Conservation (phyloP, 2,888 invertebrate species). For the Hyposoter didymator region DNA sequence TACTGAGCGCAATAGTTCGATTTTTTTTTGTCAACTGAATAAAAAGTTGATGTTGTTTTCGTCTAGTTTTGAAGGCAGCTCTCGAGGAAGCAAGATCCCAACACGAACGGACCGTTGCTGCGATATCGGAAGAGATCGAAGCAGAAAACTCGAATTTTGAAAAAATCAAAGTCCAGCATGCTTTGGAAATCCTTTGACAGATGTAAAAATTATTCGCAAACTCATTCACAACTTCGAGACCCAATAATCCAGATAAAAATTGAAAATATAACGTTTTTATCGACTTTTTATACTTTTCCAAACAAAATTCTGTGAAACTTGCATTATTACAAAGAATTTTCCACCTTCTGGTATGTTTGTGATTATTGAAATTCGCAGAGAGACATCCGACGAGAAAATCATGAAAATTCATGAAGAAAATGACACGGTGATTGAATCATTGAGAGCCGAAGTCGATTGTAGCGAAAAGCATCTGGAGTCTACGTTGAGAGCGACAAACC, state of each 20-base stretch:
- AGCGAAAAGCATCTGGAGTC: constrained; percentile 27
- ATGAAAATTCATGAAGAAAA: constrained; percentile 46
- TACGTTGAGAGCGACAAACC: constrained; percentile 43
- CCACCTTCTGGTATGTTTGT: neutral
- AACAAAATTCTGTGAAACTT: neutral
- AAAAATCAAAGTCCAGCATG: constrained; percentile 52
- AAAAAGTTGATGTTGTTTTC: neutral
- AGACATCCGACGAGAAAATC: constrained; percentile 60
- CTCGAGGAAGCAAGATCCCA: constrained; percentile 40
- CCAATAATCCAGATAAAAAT: neutral
- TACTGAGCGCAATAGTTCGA: neutral
- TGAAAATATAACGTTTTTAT: neutral
- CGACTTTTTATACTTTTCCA: neutral
- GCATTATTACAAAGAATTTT: neutral
- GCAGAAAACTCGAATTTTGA: constrained; percentile 54
- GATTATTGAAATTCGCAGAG: constrained; percentile 9
- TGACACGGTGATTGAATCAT: constrained; percentile 17
- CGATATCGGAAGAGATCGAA: constrained; percentile 52
- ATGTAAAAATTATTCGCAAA: constrained; percentile 45
- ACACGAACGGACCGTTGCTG: constrained; percentile 47
- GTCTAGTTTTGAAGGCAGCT: constrained; percentile 49
- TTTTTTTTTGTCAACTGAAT: neutral
- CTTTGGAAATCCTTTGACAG: constrained; percentile 49
- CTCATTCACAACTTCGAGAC: neutral
- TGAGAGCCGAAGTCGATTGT: constrained; percentile 58